Base-by-base conservation (phyloP, 37 sponge, comb jelly and placozoan genomes). In the Eunapius fragilis region DNA sequence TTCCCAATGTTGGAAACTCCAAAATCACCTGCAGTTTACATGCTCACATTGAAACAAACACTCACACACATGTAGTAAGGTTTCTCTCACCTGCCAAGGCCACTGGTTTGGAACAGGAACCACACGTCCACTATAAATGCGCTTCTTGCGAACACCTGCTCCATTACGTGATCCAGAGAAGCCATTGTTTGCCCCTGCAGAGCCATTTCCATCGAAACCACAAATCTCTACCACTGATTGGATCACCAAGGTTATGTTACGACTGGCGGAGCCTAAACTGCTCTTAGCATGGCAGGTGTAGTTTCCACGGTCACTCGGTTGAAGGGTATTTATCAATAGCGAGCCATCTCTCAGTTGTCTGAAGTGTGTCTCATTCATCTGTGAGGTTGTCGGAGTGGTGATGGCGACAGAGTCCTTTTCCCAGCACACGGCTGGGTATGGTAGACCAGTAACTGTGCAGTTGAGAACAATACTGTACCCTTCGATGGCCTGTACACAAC, bases 381-480 rank as follows among this genome's bases (percentile, higher is more conserved):
- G 58, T 58, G 58, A 2, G 22, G 58, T 58, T 58, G 58, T 58
- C 0, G 58, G 1, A 17, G 7, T 58, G 58, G 58, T 17, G 22
- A 58, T 58, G 58, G 58, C 2, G 58, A 11, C 17, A 2, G 58
- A 58, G 17, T 86, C 58, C 12, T 79, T 79, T 2, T 19, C 48
- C 87, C 87, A 86, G 22, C 28, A 72, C 25, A 72, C 47, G 3
- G 33, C 28, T 28, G 87, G 87, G 3, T 24, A 23, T 48, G 87
- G 87, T 2, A 3, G 24, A 10, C 72, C 79, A 24, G 24, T n/a
- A 28, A 38, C 73, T 2, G 72, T 45, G 58, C 87, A 86, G 67
- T 71, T 24, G 3, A 86, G 80, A 22, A 86, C 37, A 10, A 86
- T 47, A 22, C 31, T 72, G n/a, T 78, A 80, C 0, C 80, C 87